These are phyloP conservation scores for Scolopax rusticola DNA, from an alignment of 2,797 vertebrate species.

Conservation along the genomic window DNA sequence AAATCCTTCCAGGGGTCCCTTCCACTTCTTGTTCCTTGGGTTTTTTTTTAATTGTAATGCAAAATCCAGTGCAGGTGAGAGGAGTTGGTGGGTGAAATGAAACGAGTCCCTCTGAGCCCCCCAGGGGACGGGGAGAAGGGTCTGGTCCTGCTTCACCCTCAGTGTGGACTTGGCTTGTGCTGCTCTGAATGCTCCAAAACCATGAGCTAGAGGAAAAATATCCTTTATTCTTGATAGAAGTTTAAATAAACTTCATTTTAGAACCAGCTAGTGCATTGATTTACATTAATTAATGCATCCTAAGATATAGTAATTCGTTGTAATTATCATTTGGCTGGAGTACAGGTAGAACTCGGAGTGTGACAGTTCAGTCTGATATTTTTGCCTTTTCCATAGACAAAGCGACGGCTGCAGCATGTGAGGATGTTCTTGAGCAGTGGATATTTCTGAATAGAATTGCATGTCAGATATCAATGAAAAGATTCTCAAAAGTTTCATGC, in stretches of 20 bases:
- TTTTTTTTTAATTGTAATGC: not conserved
- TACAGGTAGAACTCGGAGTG: not conserved
- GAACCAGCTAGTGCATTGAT: not conserved
- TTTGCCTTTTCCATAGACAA: not conserved
- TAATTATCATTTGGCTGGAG: not conserved
- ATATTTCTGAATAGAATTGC: not conserved
- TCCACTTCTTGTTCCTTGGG: not conserved
- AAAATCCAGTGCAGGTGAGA: not conserved
- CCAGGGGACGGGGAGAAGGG: rapidly evolving
- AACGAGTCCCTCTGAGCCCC: rapidly evolving
- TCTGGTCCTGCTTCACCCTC: not conserved
- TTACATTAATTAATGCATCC: constrained; percentile 1
- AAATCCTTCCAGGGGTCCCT: not conserved
- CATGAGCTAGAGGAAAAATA: rapidly evolving
- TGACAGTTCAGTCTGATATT: not conserved
- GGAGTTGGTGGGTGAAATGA: not conserved
- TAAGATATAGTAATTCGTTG: constrained; percentile 12
- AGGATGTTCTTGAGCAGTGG: not conserved
- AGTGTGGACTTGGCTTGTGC: too few relatives aligned
- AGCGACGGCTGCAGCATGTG: not conserved
- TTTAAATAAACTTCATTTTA: not conserved
- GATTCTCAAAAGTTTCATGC: rapidly evolving
- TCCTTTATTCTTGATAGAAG: not conserved
- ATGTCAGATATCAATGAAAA: rapidly evolving
- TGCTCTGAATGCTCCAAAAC: not conserved